These are phyloP conservation scores for Macroramphosus scolopax DNA, from an alignment of 2,797 vertebrate genomes.

Conservation along the genomic window DNA sequence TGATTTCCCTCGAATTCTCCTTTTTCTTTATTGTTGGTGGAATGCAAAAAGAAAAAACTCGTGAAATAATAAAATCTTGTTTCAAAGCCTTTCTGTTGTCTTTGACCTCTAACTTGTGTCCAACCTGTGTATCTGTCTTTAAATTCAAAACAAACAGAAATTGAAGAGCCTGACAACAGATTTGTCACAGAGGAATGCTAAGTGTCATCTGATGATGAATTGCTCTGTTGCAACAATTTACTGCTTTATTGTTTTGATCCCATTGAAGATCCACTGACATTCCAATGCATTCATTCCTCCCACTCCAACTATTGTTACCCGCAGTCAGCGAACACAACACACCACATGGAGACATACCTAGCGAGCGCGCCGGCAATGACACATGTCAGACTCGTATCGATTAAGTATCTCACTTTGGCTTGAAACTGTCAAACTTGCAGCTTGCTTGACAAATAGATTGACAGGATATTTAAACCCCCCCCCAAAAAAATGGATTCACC, in stretches of 20 bases:
- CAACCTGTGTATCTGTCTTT: no score
- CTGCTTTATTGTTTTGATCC: conserved; percentile 38
- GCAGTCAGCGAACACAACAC: conserved; percentile 25
- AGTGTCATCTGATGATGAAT: conserved; percentile 45
- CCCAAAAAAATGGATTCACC: no score
- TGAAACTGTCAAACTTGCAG: conserved; percentile 7
- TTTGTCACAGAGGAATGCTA: no score
- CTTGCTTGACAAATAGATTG: conserved; percentile 4
- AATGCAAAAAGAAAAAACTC: conserved; percentile 27
- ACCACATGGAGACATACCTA: background rate
- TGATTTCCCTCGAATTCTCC: conserved; percentile 1
- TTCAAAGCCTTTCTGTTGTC: conserved; percentile 8
- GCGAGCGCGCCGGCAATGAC: conserved; percentile 8
- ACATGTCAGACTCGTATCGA: conserved; percentile 15
- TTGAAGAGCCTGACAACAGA: no score
- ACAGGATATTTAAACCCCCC: no score
- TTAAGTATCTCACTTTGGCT: conserved; percentile 1
- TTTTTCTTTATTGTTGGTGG: conserved; percentile 11
- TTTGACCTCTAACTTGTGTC: background rate
- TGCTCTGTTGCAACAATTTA: conserved; percentile 29
- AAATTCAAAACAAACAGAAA: no score
- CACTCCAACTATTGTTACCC: conserved; percentile 32
- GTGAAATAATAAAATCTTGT: conserved; percentile 51
- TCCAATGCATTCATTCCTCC: conserved; percentile 39
- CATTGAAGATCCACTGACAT: conserved; percentile 40